phyloP scores from a whole-genome alignment of 2,113 vertebrate genomes.

The Sapajus apella region DNA sequence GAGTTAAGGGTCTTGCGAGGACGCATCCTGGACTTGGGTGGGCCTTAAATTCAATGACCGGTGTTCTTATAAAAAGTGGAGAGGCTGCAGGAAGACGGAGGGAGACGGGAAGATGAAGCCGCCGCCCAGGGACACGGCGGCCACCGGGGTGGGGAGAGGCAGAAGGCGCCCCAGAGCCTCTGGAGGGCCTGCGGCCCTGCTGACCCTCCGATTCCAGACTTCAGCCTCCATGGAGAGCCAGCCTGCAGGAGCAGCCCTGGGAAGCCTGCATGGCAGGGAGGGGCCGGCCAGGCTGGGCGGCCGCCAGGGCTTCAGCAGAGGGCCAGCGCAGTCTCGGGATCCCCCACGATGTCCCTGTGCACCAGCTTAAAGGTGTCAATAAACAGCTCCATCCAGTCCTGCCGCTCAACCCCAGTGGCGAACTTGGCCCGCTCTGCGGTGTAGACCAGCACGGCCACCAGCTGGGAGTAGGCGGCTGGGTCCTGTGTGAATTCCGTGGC shows the following conservation, averaged over 20 bases:
- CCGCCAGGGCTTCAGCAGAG: conserved; percentile 86
- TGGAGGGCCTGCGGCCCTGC: fast-evolving
- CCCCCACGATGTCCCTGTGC: conserved; percentile 95
- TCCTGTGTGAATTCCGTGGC: conserved; percentile 89
- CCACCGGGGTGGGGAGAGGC: background rate
- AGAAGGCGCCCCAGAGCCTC: background rate
- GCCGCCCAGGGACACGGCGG: background rate
- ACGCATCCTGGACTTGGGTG: background rate
- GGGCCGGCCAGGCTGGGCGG: background rate
- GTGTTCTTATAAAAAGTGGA: background rate
- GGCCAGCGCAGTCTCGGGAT: conserved; percentile 89
- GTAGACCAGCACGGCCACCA: conserved; percentile 97
- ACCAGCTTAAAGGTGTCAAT: conserved; percentile 97
- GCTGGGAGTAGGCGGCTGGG: conserved; percentile 88
- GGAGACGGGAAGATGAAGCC: background rate
- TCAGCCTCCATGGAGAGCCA: background rate
- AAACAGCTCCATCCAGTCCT: conserved; percentile 97
- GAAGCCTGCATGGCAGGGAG: background rate
- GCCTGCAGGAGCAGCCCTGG: fast-evolving
- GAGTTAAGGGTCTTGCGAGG: background rate
- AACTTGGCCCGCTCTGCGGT: conserved; percentile 98
- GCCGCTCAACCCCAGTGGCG: conserved; percentile 91
- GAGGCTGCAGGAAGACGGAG: fast-evolving
- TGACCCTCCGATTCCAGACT: background rate
- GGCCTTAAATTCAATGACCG: too few species aligned